Base-by-base conservation (phyloP, 2,888 invertebrate genomes). In the Phaedon cochleariae region DNA sequence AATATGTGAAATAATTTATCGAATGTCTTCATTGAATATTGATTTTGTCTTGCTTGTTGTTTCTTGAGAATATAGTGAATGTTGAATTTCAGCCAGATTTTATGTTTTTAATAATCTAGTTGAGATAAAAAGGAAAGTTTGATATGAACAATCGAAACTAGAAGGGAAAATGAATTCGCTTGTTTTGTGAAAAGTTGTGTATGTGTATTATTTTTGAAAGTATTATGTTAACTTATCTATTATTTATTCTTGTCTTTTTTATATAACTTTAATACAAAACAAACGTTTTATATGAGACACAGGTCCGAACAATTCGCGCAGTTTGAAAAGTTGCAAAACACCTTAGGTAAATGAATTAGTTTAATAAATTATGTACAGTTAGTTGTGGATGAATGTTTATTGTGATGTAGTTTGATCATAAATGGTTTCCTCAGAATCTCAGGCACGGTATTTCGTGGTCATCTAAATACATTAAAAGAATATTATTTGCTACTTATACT, bases 331-430 rank as follows among this genome's bases (percentile, higher is more conserved):
- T 64, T 68, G 64, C 49, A 65, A 64, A n/a, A n/a, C n/a, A n/a
- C n/a, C 68, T 65, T 71, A 67, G 69, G 66, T 64, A 63, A 52
- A 63, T 69, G 51, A 45, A 57, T 57, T 67, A 72, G 60, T 55
- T 55, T 41, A 20, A 41, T 55, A 69, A 68, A 73, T 68, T 60
- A 60, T 74, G 74, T 74, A 73, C 74, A 74, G 73, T 63, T 67
- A 71, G 65, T 57, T 65, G 66, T 69, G 71, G 64, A 67, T 74
- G 72, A 65, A 69, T 73, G 71, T 69, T 70, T 57, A 64, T 64
- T 62, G 70, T 70, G 62, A 66, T 72, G 70, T 67, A 67, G 60
- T 64, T 68, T 68, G 60, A 54, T 58, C 45, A 41, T 18, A 45
- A 45, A 53, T 53, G 12, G 41, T 55, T 55, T 12, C 22, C 37